Evolutionary conservation across 2,888 invertebrate species (phyloP).

Genomic region (Meloe dianella): DNA sequence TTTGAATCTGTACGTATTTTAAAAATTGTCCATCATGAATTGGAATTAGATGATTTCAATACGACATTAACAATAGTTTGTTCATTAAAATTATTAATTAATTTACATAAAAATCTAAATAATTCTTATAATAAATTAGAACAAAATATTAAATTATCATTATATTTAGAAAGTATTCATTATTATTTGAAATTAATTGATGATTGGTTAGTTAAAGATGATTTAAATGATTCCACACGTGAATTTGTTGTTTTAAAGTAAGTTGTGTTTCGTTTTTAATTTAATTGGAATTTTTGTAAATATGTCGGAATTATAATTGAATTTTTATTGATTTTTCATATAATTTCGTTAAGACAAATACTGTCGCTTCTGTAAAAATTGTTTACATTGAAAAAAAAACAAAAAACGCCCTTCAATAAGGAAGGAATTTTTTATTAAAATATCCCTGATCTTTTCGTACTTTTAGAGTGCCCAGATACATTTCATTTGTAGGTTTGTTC

Average conservation of each 20-base stretch:
- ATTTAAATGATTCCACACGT: conserved; percentile 45
- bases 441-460: too few species aligned
- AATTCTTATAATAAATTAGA: conserved; percentile 47
- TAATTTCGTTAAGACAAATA: too few species aligned
- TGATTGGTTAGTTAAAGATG: conserved; percentile 52
- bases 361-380: too few species aligned
- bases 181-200: conserved; percentile 53
- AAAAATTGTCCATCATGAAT: conserved; percentile 46
- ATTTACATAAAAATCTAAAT: conserved; percentile 47
- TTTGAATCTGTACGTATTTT: conserved; percentile 47
- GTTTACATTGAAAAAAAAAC: too few species aligned
- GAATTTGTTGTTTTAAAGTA: conserved; percentile 55
- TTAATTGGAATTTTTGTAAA: background rate
- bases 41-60: conserved; percentile 42
- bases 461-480: too few species aligned
- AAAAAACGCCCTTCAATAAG: too few species aligned
- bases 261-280: conserved; percentile 23
- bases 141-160: conserved; percentile 52
- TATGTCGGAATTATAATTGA: background rate
- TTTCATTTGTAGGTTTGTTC: too few species aligned
- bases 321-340: too few species aligned
- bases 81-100: conserved; percentile 46
- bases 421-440: too few species aligned
- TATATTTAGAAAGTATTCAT: conserved; percentile 53
- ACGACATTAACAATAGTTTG: conserved; percentile 39